Evolutionary conservation across 2,113 vertebrate species (phyloP), one percentile per base, ranked within the genome.

Genomic region (Otis tarda): DNA sequence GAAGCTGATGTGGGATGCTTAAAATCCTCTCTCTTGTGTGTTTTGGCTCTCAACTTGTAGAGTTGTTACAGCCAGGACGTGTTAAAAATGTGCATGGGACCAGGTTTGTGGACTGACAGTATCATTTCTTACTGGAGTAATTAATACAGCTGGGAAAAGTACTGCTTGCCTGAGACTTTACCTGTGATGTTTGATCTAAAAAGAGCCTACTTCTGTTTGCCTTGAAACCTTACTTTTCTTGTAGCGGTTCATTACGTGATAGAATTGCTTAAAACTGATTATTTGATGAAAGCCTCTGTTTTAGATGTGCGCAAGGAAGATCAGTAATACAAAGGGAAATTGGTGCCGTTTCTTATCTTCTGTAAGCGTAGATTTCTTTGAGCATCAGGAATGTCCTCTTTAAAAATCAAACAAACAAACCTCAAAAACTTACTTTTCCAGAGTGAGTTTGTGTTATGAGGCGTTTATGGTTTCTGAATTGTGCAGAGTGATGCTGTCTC

Each of bases 331-430:
- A 3, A 16, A 52, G 52, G 13, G 47, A 63, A 59, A 17, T 14
- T 0, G 1, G 7, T 56, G 8, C 21, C 0, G 3, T n/a, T 49
- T 69, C 39, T 49, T 53, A 3, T 65, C n/a, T 87, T 57, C 43
- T 50, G 35, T 61, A 56, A 28, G 21, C n/a, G 10, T 1, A 18
- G 55, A 25, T 75, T 74, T 81, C 27, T 70, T 24, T 53, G 39
- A 25, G 30, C 6, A 49, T 27, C 49, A 21, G 27, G 10, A 61
- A 11, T 79, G 37, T 85, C 13, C 24, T 52, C 41, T 71, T 31
- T 31, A 9, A 24, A 6, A 61, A 41, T 19, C 6, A 10, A 18
- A 8, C 20, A 25, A 63, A 41, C 12, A 41, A 13, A 49, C 60
- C 15, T 5, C 16, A 41, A 28, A 39, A 39, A 37, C 14, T 14